phyloP scores from a whole-genome alignment of 2,888 invertebrate species.

The Tipula confusa region DNA sequence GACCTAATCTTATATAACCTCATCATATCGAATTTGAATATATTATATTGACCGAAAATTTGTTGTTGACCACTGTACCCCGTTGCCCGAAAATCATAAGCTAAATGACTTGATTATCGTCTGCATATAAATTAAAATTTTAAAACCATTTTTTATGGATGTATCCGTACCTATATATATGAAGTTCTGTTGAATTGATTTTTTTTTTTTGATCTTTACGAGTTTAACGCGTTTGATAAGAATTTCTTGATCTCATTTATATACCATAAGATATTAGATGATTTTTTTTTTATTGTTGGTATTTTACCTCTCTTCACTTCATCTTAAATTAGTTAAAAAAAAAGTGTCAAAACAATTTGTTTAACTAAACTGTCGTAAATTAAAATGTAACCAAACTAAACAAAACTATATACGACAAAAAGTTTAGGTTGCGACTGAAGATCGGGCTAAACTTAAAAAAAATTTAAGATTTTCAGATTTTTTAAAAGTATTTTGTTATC shows the following conservation, averaged over 20 bases:
- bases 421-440: background rate
- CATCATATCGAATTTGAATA: too few species aligned
- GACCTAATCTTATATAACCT: too few species aligned
- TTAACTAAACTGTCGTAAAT: slow-evolving; percentile 14
- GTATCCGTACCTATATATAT: too few species aligned
- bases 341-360: slow-evolving; percentile 25
- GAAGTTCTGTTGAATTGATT: background rate
- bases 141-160: slow-evolving; percentile 5
- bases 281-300: background rate
- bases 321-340: background rate
- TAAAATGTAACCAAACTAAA: background rate
- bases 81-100: background rate
- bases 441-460: background rate
- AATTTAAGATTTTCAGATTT: slow-evolving; percentile 8
- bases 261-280: background rate
- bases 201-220: background rate
- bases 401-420: background rate
- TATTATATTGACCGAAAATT: too few species aligned
- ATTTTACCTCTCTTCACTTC: too few species aligned
- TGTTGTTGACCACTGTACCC: background rate
- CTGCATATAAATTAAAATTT: background rate
- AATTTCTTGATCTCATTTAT: background rate
- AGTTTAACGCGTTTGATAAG: background rate
- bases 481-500: slow-evolving; percentile 1
- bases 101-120: slow-evolving; percentile 8